Evolutionary conservation across 2,113 vertebrate species (phyloP), one percentile per base, ranked within the genome.

Genomic region (Tetrao urogallus): DNA sequence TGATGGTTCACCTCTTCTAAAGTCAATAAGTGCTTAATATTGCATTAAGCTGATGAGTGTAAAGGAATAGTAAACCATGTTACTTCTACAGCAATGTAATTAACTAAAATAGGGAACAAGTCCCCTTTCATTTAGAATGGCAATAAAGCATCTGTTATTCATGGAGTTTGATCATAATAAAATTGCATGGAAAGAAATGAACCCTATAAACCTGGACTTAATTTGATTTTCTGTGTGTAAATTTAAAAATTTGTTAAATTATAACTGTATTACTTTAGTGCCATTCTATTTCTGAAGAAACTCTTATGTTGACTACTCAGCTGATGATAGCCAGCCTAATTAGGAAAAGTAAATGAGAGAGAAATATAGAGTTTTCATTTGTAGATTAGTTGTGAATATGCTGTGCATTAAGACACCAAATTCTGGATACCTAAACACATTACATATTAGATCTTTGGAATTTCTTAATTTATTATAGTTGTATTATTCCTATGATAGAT

Each of bases 21-120:
- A 95, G 75, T 93, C 96, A 96, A 80, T 94, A 94, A 80, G 89
- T 91, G 70, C 90, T 95, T 95, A 92, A 95, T 94, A 94, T 95
- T 96, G 84, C 85, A 86, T 95, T 95, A 94, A 88, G 72, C n/a
- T 63, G 56, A 82, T 93, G 72, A 64, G 64, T 52, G 72, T 95
- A 75, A 95, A 96, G 75, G 78, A 93, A 92, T 64, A 86, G 83
- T 78, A 88, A 90, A 79, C 24, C 40, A 66, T 70, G 34, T 71
- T 93, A 79, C 75, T 74, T 38, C 50, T 79, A 56, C 10, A 89
- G 67, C 71, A 89, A 32, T 0, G 8, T 66, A 93, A 95, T 93
- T 92, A 92, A 74, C 8, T 8, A 87, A 91, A 76, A 47, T 21
- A 80, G 69, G 8, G 87, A 85, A 92, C 42, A 91, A 82, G 82